Evolutionary conservation across 2,797 vertebrate genomes (phyloP).

Genomic region (Ispidina lecontei): DNA sequence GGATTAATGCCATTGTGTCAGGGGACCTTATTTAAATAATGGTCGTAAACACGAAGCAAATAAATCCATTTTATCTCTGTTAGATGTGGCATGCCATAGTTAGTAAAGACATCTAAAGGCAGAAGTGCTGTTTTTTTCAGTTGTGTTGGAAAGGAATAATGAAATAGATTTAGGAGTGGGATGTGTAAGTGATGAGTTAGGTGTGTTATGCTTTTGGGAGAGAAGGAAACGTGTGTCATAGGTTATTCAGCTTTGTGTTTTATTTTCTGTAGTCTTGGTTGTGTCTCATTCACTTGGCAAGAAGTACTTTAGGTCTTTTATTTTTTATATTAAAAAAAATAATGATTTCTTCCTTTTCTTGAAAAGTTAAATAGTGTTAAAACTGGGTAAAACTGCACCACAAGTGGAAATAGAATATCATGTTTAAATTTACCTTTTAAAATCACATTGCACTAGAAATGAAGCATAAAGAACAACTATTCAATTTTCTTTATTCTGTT

Average conservation of each 20-base stretch:
- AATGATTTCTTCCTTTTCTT: neutral
- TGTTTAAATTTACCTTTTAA: neutral
- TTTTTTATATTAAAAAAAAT: neutral
- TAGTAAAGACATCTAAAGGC: neutral
- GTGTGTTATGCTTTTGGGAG: neutral
- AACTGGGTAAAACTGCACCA: neutral
- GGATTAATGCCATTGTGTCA: neutral
- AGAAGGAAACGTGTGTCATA: neutral
- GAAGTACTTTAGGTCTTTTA: neutral
- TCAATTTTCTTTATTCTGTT: neutral
- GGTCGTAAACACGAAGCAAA: neutral
- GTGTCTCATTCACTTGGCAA: neutral
- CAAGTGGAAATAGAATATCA: neutral
- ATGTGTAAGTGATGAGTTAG: neutral
- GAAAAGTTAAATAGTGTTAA: neutral
- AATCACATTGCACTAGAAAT: neutral
- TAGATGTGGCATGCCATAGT: neutral
- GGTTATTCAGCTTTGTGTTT: neutral
- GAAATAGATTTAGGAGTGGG: neutral
- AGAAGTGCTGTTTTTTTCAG: neutral
- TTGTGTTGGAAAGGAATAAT: neutral
- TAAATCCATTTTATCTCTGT: neutral
- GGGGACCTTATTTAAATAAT: neutral
- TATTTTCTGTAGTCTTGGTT: neutral
- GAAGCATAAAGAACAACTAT: neutral